Percentiles rank a stretch among this genome's conserved stretches.
Evolutionary conservation across 2,797 vertebrate genomes (phyloP).

Genomic region (Lepus townsendii): DNA sequence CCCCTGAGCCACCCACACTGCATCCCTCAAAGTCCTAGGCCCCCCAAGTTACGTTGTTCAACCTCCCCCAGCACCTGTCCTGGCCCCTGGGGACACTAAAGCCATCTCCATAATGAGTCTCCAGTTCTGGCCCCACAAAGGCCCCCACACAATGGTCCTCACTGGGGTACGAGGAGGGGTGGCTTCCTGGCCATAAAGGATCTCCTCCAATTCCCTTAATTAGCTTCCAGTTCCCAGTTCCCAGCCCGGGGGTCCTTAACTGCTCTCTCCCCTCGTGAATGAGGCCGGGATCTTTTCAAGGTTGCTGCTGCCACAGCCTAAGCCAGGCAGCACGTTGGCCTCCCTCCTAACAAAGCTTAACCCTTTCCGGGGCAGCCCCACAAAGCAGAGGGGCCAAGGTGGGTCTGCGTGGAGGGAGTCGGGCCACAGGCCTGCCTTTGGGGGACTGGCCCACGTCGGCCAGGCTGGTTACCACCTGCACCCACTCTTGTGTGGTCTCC

Average conservation of each 20-base stretch:
- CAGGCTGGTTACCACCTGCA: background rate
- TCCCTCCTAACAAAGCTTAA: conserved; percentile 66
- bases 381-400: background rate
- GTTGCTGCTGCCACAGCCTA: background rate
- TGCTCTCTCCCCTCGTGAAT: conserved; percentile 26
- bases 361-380: conserved; percentile 60
- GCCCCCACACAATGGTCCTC: conserved; percentile 75
- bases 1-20: background rate
- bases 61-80: conserved; percentile 59
- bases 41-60: conserved; percentile 56
- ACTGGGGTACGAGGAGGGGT: conserved; percentile 65
- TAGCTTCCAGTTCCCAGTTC: conserved; percentile 75
- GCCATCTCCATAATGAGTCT: conserved; percentile 77
- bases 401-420: background rate
- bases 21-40: background rate
- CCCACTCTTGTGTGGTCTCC: background rate
- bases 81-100: conserved; percentile 62
- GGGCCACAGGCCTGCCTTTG: background rate
- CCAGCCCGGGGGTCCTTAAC: conserved; percentile 68
- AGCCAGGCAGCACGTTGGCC: background rate
- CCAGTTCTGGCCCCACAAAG: conserved; percentile 70
- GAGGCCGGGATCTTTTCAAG: conserved; percentile 70
- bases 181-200: conserved; percentile 81
- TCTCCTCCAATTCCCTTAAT: conserved; percentile 79
- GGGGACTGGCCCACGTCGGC: too few relatives aligned